Percentiles rank a stretch among this genome's conserved stretches.
Conservation (phyloP, 37 sponge, comb jelly and placozoan species). For the Hexactinellida sp. region DNA sequence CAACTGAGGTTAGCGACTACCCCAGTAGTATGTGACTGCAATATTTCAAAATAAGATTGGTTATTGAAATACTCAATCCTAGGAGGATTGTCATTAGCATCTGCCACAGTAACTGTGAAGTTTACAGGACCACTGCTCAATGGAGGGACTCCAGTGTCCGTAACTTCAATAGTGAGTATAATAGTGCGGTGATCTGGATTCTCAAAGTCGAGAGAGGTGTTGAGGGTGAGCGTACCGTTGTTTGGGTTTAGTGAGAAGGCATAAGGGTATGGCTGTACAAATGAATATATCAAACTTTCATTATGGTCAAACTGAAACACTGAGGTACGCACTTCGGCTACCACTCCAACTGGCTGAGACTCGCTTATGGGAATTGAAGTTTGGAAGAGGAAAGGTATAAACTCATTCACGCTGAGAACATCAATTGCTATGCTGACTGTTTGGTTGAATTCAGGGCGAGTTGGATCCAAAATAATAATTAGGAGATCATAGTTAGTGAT, state of each 20-base stretch:
- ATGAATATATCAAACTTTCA: not conserved
- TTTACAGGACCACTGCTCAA: not conserved
- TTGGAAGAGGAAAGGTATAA: not conserved
- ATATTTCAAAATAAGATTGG: not conserved
- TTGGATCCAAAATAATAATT: not conserved
- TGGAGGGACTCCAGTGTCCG: not conserved
- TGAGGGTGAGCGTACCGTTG: not conserved
- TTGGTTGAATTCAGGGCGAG: not conserved
- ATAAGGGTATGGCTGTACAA: not conserved
- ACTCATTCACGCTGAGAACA: not conserved
- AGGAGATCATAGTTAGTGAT: not conserved
- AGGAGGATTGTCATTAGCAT: not conserved
- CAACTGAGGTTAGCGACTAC: constrained; percentile 1
- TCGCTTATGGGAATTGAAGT: not conserved
- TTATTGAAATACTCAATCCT: not conserved
- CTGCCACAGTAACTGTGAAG: not conserved
- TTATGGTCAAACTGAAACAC: not conserved
- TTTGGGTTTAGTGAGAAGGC: not conserved
- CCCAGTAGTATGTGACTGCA: not conserved
- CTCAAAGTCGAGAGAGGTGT: not conserved
- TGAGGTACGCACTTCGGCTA: not conserved
- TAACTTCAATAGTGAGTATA: not conserved
- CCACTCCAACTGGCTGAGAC: not conserved
- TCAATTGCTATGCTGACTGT: not conserved
- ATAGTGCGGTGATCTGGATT: not conserved